These are phyloP conservation scores for Sepiola atlantica DNA, from an alignment of 2,888 invertebrate genomes.

Conservation along the genomic window DNA sequence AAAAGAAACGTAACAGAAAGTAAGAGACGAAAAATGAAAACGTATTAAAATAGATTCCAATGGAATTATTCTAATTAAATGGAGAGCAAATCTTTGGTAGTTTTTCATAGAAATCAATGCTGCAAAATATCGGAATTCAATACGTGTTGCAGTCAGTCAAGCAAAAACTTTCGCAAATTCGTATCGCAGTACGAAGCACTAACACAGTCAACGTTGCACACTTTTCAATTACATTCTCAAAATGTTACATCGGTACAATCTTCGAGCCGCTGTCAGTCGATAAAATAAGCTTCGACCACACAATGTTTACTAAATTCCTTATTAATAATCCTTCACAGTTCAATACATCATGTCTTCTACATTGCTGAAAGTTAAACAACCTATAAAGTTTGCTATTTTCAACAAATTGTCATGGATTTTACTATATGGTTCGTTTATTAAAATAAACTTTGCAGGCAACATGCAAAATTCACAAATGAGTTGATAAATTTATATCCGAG, in stretches of 20 bases:
- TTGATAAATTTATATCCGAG: no score
- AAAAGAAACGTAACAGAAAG: no score
- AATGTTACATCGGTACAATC: not conserved
- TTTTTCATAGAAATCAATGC: not conserved
- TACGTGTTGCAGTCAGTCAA: not conserved
- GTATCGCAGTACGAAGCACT: not conserved
- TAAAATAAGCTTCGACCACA: not conserved
- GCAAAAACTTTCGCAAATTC: not conserved
- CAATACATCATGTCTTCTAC: no score
- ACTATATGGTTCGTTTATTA: no score
- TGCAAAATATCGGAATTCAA: not conserved
- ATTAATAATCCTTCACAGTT: no score
- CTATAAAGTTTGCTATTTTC: no score
- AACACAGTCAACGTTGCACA: not conserved
- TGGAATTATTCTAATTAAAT: constrained; percentile 18
- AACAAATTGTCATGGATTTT: no score
- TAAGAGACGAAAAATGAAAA: not conserved
- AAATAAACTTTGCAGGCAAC: no score
- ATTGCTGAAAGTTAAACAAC: no score
- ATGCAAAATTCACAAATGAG: no score
- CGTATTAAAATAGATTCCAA: not conserved
- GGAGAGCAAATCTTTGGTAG: not conserved
- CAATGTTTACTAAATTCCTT: no score
- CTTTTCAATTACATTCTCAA: not conserved
- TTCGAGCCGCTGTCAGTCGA: not conserved